Evolutionary conservation across 2,888 invertebrate genomes (phyloP).

Genomic region (Aphelenchoides bicaudatus): DNA sequence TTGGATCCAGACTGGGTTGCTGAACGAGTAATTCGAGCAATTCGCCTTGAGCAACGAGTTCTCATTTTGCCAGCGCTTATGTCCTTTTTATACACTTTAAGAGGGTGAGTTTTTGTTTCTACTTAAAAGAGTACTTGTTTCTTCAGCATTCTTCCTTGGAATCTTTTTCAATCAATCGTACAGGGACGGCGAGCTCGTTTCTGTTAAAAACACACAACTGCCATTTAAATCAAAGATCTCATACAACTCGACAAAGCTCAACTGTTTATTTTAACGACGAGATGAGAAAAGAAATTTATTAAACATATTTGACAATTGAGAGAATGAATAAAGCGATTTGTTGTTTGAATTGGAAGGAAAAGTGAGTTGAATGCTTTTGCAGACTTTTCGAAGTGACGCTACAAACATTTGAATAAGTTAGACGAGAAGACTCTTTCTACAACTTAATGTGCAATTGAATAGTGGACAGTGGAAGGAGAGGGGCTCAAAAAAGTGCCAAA

Average conservation of each 20-base stretch:
- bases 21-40: slow-evolving; percentile 74
- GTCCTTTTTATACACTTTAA: slow-evolving; percentile 64
- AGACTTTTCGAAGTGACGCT: background rate
- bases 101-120: slow-evolving; percentile 30
- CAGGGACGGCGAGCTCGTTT: slow-evolving; percentile 3
- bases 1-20: slow-evolving; percentile 79
- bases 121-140: background rate
- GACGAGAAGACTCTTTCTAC: too few species aligned
- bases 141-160: slow-evolving; percentile 22
- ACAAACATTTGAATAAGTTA: too few species aligned
- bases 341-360: background rate
- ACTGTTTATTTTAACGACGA: background rate
- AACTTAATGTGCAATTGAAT: too few species aligned
- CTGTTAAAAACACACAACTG: slow-evolving; percentile 1
- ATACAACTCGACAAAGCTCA: background rate
- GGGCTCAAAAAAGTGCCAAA: background rate
- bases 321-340: background rate
- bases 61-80: slow-evolving; percentile 76
- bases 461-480: background rate
- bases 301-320: background rate
- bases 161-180: slow-evolving; percentile 22
- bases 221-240: slow-evolving; percentile 7
- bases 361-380: background rate
- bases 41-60: slow-evolving; percentile 72
- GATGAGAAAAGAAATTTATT: background rate